Evolutionary conservation across 2,113 vertebrate species (phyloP).

Genomic region (Myotis brandtii): DNA sequence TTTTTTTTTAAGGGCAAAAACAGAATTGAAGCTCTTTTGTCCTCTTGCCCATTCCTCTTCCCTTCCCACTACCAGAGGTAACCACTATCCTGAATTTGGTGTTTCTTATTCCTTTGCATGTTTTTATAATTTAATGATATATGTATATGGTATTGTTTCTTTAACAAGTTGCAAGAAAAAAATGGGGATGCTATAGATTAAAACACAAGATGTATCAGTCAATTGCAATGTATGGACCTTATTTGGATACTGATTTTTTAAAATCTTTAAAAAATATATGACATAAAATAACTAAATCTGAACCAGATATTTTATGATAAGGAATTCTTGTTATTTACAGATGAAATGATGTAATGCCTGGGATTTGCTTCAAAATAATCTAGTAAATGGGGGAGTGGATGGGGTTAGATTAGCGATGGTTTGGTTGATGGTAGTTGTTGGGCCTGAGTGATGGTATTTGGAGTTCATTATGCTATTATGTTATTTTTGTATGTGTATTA

Average conservation of each 20-base stretch:
- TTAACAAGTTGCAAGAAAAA: constrained; percentile 12
- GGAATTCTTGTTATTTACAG: constrained; percentile 49
- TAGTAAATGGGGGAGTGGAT: background rate
- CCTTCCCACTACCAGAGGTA: background rate
- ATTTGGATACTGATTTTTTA: background rate
- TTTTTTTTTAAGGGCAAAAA: constrained; percentile 17
- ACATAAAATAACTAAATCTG: constrained; percentile 39
- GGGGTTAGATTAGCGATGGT: background rate
- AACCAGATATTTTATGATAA: constrained; percentile 28
- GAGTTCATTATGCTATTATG: background rate
- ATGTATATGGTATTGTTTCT: background rate
- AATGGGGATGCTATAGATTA: background rate
- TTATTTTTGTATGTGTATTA: constrained; percentile 37
- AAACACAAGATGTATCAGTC: background rate
- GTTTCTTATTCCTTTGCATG: background rate
- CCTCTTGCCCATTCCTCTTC: background rate
- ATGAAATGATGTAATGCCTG: constrained; percentile 43
- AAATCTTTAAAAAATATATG: constrained; percentile 6
- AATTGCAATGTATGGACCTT: background rate
- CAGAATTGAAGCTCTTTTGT: background rate
- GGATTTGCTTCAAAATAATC: constrained; percentile 48
- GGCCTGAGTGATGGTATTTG: background rate
- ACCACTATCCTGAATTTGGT: background rate
- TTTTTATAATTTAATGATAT: constrained; percentile 49
- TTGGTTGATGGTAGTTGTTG: background rate